These are phyloP conservation scores for Meiosimyza decipiens DNA, from an alignment of 2,888 invertebrate genomes.

Conservation along the genomic window DNA sequence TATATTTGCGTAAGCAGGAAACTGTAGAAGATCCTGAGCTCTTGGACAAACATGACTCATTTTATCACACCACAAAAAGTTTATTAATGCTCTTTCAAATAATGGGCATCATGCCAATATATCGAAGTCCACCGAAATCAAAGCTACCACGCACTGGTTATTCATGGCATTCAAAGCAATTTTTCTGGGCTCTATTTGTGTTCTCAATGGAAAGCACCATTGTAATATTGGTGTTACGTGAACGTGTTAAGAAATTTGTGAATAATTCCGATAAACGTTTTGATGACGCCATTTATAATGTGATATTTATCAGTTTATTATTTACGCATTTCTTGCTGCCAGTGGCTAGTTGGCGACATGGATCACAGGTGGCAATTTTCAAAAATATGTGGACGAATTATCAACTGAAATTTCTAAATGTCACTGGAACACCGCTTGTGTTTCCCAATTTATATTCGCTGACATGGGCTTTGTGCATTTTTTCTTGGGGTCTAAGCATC, in stretches of 20 bases:
- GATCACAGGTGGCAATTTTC: slow-evolving; percentile 77
- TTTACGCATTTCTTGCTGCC: slow-evolving; percentile 78
- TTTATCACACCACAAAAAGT: slow-evolving; percentile 78
- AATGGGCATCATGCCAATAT: slow-evolving; percentile 82
- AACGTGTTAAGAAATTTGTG: slow-evolving; percentile 70
- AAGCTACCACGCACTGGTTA: slow-evolving; percentile 70
- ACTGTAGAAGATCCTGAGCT: slow-evolving; percentile 70
- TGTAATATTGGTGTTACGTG: slow-evolving; percentile 69
- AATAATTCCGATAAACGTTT: slow-evolving; percentile 74
- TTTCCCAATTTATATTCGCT: slow-evolving; percentile 74
- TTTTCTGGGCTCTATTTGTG: slow-evolving; percentile 75
- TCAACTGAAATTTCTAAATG: slow-evolving; percentile 70
- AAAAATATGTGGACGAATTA: slow-evolving; percentile 85
- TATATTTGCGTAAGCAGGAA: slow-evolving; percentile 66
- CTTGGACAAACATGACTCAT: slow-evolving; percentile 76
- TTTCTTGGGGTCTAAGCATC: slow-evolving; percentile 76
- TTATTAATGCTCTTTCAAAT: slow-evolving; percentile 78
- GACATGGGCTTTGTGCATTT: slow-evolving; percentile 74
- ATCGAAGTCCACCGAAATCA: slow-evolving; percentile 71
- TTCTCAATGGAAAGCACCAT: slow-evolving; percentile 73
- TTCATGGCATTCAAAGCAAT: slow-evolving; percentile 76
- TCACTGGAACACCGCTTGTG: slow-evolving; percentile 71
- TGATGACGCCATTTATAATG: slow-evolving; percentile 80
- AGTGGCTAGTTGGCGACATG: slow-evolving; percentile 78
- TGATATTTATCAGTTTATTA: slow-evolving; percentile 78